These are phyloP conservation scores for Ursus arctos DNA, from an alignment of 2,113 vertebrate species.

Conservation along the genomic window DNA sequence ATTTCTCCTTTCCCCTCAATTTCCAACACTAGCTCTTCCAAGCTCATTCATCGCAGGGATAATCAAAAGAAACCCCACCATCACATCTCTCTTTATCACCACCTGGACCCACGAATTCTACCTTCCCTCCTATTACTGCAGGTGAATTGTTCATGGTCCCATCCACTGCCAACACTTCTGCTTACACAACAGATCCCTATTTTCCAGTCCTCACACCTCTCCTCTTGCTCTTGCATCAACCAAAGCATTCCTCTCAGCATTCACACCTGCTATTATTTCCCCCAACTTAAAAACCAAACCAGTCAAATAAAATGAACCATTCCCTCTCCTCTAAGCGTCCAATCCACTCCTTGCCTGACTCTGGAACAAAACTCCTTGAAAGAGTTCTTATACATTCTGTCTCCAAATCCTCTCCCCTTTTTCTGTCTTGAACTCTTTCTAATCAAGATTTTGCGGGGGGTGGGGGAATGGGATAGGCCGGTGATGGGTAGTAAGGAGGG, in stretches of 20 bases:
- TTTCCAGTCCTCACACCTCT: background rate
- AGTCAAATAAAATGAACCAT: background rate
- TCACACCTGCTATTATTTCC: background rate
- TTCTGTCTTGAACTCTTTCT: background rate
- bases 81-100: background rate
- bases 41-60: background rate
- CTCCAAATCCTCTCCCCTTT: background rate
- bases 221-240: background rate
- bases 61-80: background rate
- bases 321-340: background rate
- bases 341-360: background rate
- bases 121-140: background rate
- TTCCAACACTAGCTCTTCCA: background rate
- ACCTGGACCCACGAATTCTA: background rate
- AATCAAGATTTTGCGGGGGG: background rate
- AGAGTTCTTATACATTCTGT: background rate
- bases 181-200: background rate
- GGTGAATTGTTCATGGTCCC: background rate
- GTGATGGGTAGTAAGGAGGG: too few species aligned
- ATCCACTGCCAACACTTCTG: background rate
- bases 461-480: too few species aligned
- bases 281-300: conserved; percentile 7
- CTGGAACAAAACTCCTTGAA: background rate
- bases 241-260: background rate
- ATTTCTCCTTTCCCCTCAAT: background rate